Base-by-base conservation (phyloP, 1,140 invertebrate species). In the Zaprionus ghesquierei region DNA sequence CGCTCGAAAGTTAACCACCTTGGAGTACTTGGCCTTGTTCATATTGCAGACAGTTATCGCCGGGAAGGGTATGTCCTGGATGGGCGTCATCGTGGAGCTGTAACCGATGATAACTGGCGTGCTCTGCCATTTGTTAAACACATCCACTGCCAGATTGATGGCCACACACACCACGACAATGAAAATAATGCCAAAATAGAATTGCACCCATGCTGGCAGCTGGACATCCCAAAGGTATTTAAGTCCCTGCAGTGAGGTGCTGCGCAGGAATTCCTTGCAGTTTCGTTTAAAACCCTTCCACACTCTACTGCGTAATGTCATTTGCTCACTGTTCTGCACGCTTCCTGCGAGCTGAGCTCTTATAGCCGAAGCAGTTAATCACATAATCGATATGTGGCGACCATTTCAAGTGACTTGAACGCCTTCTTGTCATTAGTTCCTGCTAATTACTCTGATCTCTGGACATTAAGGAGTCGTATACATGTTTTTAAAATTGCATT, bases 21-120 rank as follows among this genome's bases (percentile, higher is more conserved):
- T 82, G 0, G 93, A 93, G 75, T 94, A 95, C 75, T 94, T 95
- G 0, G 94, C 95, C 80, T 95, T 95, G 86, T 97, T 97, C 92
- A 96, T 95, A 82, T 96, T 97, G 79, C 96, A 97, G 51, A 97
- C 94, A 0, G 96, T 97, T n/a, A 97, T 93, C 0, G 96, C 95
- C 0, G 96, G 96, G 92, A 97, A 97, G 0, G 96, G 96, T 59
- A 97, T 93, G 49, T 93, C 90, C 2, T 93, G 92, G 1, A 97
- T 91, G 0, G 93, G 91, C 33, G 94, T 94, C 55, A 94, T 92
- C 46, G 94, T 93, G 2, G 96, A 94, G 75, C 94, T 94, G 20
- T 93, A 92, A 71, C 95, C 95, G 55, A 96, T 95, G 18, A 97
- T 96, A 58, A 97, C 95, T 0, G 96, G 96, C 1, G 94, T 94